phyloP scores from a whole-genome alignment of 2,113 vertebrate genomes.

The Platysternon megacephalum region DNA sequence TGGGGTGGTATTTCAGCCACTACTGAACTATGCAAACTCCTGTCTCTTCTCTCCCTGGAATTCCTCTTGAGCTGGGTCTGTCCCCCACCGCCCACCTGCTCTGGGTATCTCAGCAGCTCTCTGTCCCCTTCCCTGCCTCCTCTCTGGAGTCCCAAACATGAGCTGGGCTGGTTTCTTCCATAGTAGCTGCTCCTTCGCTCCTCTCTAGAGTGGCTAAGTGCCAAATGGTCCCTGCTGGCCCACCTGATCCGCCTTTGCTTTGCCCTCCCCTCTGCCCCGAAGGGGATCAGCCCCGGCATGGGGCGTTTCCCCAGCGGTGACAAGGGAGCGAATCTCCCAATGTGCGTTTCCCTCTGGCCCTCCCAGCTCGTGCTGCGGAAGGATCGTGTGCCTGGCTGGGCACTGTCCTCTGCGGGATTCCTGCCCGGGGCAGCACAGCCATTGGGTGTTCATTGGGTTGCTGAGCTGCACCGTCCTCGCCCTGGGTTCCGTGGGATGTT shows the following conservation, averaged over 20 bases:
- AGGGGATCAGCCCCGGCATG: background rate
- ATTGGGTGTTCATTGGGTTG: background rate
- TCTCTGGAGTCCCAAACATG: background rate
- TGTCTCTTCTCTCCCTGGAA: background rate
- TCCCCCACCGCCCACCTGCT: background rate
- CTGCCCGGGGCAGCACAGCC: background rate
- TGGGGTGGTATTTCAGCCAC: background rate
- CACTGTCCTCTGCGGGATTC: background rate
- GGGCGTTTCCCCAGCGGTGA: background rate
- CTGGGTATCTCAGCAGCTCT: no score
- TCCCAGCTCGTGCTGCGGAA: background rate
- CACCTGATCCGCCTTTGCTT: background rate
- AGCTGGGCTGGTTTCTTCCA: background rate
- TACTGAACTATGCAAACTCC: background rate
- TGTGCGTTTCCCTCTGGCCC: background rate
- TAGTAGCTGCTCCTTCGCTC: background rate
- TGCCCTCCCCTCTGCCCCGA: background rate
- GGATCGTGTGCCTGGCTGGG: background rate
- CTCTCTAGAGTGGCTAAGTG: background rate
- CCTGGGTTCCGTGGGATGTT: background rate
- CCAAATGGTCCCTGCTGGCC: background rate
- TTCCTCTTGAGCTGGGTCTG: background rate
- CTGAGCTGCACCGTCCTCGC: background rate
- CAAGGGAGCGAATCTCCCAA: background rate
- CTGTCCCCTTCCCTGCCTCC: background rate